Conservation (phyloP, 2,888 invertebrate species). For the Conistra vaccinii region DNA sequence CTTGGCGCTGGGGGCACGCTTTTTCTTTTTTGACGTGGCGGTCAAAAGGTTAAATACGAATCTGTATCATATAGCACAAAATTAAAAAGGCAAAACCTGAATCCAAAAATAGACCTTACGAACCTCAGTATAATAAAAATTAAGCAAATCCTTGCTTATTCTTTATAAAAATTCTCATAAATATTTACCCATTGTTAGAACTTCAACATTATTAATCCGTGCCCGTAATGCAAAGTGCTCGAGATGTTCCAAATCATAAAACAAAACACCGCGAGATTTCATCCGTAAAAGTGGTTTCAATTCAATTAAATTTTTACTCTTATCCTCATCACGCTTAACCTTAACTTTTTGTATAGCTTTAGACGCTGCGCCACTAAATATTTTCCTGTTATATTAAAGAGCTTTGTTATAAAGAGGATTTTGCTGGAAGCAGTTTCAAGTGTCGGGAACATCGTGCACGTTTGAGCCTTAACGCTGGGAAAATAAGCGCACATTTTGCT, state of each 20-base stretch:
- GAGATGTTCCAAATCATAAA: conserved; percentile 45
- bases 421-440: conserved; percentile 53
- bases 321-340: conserved; percentile 20
- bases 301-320: conserved; percentile 51
- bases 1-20: no score
- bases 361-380: conserved; percentile 44
- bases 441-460: conserved; percentile 47
- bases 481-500: conserved; percentile 51
- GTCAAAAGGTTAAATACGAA: no score
- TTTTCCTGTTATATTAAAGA: conserved; percentile 60
- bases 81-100: conserved; percentile 1
- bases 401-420: conserved; percentile 65
- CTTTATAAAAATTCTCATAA: conserved; percentile 45
- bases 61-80: background rate
- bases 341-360: conserved; percentile 30
- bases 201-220: conserved; percentile 44
- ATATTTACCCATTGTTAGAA: conserved; percentile 45
- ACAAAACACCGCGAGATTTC: conserved; percentile 45
- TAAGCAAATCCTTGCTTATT: conserved; percentile 17
- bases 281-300: conserved; percentile 56
- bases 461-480: conserved; percentile 48
- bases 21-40: no score
- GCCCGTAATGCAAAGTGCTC: conserved; percentile 30
- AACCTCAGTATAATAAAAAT: conserved; percentile 21
- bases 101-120: background rate